Conservation (phyloP, 2,888 invertebrate genomes). For the Fissipunctia ypsillon region DNA sequence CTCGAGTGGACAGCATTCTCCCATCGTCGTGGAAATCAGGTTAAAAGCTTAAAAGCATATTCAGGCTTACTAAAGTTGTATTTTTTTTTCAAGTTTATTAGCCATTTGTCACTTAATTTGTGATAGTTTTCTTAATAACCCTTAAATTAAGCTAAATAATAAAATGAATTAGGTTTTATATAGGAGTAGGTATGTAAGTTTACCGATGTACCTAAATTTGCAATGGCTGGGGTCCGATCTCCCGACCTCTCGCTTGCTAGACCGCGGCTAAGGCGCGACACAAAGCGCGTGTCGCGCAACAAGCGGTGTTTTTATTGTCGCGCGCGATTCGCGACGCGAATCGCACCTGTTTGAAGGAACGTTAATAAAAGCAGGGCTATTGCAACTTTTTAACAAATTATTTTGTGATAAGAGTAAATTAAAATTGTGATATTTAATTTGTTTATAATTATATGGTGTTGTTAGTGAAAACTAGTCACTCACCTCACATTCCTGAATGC, state of each 20-base stretch:
- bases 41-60: conserved; percentile 17
- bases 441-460: not conserved
- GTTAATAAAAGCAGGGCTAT: not conserved
- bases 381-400: not conserved
- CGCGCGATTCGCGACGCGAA: no score
- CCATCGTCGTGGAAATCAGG: conserved; percentile 16
- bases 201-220: not conserved
- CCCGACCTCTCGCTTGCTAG: not conserved
- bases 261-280: no score
- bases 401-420: not conserved
- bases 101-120: no score
- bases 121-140: not conserved
- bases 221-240: not conserved
- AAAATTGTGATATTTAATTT: not conserved
- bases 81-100: not conserved
- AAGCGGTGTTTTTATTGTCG: no score
- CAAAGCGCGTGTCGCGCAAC: no score
- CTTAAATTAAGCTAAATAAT: not conserved
- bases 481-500: not conserved
- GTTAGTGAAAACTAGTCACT: not conserved
- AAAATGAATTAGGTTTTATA: not conserved
- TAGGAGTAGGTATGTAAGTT: not conserved
- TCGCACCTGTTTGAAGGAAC: no score
- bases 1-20: conserved; percentile 19
- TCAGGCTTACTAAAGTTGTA: not conserved